Evolutionary conservation across 2,888 invertebrate genomes (phyloP).

Genomic region (Podotricha telesiphe): DNA sequence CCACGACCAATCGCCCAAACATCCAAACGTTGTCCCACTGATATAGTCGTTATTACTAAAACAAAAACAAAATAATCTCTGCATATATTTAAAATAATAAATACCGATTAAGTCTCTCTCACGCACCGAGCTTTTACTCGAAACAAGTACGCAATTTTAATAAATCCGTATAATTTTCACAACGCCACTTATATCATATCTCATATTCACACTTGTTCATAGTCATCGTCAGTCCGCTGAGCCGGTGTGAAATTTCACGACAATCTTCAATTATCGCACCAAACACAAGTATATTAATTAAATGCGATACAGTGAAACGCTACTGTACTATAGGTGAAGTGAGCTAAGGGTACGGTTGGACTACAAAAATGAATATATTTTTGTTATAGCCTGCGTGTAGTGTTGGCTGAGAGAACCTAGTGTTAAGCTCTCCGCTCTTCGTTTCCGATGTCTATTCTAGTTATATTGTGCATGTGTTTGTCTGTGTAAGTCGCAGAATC

Average conservation of each 20-base stretch:
- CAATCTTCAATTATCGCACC: conserved; percentile 70
- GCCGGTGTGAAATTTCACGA: conserved; percentile 53
- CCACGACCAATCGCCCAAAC: too few relatives aligned
- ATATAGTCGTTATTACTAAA: too few relatives aligned
- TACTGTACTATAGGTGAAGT: conserved; percentile 27
- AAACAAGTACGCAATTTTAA: conserved; percentile 4
- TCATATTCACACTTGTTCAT: conserved; percentile 28
- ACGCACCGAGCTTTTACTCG: background rate
- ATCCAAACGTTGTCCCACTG: too few relatives aligned
- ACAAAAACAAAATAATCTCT: too few relatives aligned
- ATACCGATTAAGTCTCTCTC: background rate
- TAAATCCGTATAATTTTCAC: conserved; percentile 13
- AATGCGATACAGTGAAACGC: conserved; percentile 61
- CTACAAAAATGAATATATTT: background rate
- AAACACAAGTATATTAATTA: conserved; percentile 67
- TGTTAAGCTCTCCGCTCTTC: too few relatives aligned
- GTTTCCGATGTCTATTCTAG: too few relatives aligned
- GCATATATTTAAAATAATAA: background rate
- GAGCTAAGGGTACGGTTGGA: conserved; percentile 20
- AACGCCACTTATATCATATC: conserved; percentile 21
- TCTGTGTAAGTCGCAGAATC: too few relatives aligned
- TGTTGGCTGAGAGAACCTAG: too few relatives aligned
- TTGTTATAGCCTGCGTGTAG: too few relatives aligned
- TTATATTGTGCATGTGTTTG: too few relatives aligned
- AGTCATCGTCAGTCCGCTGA: conserved; percentile 19